phyloP scores from a whole-genome alignment of 2,888 invertebrate species.

The Sinhomidia bicolor region DNA sequence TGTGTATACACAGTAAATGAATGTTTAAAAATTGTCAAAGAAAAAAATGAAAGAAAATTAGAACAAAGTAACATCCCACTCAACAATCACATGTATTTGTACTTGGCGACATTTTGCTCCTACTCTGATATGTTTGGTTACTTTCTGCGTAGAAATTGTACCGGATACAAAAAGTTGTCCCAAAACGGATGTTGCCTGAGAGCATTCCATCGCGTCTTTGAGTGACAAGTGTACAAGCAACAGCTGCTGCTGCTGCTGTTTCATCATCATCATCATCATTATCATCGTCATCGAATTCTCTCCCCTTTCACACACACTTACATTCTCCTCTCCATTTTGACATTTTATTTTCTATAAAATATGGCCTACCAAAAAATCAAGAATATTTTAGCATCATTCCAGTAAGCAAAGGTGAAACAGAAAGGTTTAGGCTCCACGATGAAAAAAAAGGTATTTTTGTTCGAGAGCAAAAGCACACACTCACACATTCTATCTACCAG shows the following conservation, averaged over 20 bases:
- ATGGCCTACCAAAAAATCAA: background rate
- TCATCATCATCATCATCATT: slow-evolving; percentile 16
- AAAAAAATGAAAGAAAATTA: slow-evolving; percentile 35
- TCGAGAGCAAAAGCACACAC: background rate
- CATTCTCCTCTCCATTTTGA: background rate
- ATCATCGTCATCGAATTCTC: background rate
- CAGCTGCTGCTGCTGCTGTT: slow-evolving; percentile 59
- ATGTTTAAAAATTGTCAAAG: slow-evolving; percentile 13
- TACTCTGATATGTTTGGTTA: background rate
- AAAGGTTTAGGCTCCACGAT: background rate
- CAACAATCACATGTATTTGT: background rate
- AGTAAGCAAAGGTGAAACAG: background rate
- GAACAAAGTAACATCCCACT: background rate
- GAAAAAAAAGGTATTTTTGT: background rate
- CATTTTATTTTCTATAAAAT: background rate
- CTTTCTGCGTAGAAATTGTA: slow-evolving; percentile 12
- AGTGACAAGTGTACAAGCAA: slow-evolving; percentile 56
- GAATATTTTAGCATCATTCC: background rate
- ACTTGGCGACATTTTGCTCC: background rate
- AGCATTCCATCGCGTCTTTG: slow-evolving; percentile 58
- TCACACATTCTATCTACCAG: background rate
- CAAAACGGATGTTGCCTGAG: slow-evolving; percentile 67
- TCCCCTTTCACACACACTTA: background rate
- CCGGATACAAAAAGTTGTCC: slow-evolving; percentile 67
- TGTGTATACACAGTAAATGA: no score